phyloP scores from a whole-genome alignment of 2,888 invertebrate species.

The Teleiodes luculella region DNA sequence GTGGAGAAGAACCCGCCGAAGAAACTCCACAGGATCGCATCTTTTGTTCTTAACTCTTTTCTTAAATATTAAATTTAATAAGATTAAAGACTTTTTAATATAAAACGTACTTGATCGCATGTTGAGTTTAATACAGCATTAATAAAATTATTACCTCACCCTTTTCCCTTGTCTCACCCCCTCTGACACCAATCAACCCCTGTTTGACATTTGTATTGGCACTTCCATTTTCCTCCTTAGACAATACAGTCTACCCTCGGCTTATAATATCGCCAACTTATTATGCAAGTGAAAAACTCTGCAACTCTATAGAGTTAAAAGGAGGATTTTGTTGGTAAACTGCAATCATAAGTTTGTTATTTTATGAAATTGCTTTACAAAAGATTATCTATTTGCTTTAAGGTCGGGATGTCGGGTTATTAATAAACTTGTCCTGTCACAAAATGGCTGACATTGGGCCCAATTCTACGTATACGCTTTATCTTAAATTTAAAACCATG shows the following conservation, averaged over 20 bases:
- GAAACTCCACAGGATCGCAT: too few relatives aligned
- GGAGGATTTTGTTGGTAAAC: not conserved
- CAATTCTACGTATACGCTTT: too few relatives aligned
- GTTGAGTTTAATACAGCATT: not conserved
- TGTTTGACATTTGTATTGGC: conserved; percentile 31
- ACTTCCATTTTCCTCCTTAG: conserved; percentile 22
- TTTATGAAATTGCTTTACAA: not conserved
- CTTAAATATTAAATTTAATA: too few relatives aligned
- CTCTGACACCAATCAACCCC: conserved; percentile 21
- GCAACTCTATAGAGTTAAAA: not conserved
- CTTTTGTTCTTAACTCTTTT: too few relatives aligned
- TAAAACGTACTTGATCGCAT: too few relatives aligned
- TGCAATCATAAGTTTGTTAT: not conserved
- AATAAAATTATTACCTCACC: not conserved
- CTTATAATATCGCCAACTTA: not conserved
- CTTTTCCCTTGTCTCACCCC: conserved; percentile 14
- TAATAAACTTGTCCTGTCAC: not conserved
- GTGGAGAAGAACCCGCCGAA: too few relatives aligned
- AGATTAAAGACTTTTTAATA: too few relatives aligned
- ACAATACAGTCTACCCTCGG: not conserved
- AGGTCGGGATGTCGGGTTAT: not conserved
- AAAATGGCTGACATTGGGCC: too few relatives aligned
- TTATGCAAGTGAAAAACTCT: not conserved
- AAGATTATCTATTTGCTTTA: conserved; percentile 3
- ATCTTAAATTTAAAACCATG: too few relatives aligned